Conservation (phyloP, 2,797 vertebrate genomes). For the Macropodus opercularis region DNA sequence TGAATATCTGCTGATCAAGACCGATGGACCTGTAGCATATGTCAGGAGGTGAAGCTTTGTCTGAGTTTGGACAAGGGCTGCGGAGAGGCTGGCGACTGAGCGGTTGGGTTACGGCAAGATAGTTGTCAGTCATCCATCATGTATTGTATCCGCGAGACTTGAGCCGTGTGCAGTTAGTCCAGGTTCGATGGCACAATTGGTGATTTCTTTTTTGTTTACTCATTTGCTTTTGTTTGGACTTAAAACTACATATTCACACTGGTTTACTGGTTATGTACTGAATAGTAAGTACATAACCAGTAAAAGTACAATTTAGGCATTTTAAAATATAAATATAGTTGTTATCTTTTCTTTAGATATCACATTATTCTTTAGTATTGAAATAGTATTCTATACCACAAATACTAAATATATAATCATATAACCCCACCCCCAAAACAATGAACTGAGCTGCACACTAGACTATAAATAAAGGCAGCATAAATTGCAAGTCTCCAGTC, state of each 20-base stretch:
- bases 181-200: background rate
- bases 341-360: too few species aligned
- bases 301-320: too few species aligned
- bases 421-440: too few species aligned
- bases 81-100: constrained; percentile 20
- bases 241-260: background rate
- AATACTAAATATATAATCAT: too few species aligned
- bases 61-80: constrained; percentile 14
- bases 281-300: too few species aligned
- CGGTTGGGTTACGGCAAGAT: constrained; percentile 19
- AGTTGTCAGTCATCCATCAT: constrained; percentile 19
- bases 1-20: constrained; percentile 55
- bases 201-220: background rate
- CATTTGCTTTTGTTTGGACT: background rate
- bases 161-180: background rate
- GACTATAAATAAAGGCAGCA: constrained; percentile 38
- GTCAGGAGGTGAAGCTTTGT: constrained; percentile 41
- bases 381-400: too few species aligned
- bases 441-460: background rate
- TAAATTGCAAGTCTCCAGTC: constrained; percentile 57
- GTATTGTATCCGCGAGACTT: constrained; percentile 18
- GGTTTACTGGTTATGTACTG: too few species aligned
- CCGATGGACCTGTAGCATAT: constrained; percentile 53
- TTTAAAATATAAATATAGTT: too few species aligned
- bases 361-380: too few species aligned